These are phyloP conservation scores for Molothrus aeneus DNA, from an alignment of 2,797 vertebrate genomes.

Conservation along the genomic window DNA sequence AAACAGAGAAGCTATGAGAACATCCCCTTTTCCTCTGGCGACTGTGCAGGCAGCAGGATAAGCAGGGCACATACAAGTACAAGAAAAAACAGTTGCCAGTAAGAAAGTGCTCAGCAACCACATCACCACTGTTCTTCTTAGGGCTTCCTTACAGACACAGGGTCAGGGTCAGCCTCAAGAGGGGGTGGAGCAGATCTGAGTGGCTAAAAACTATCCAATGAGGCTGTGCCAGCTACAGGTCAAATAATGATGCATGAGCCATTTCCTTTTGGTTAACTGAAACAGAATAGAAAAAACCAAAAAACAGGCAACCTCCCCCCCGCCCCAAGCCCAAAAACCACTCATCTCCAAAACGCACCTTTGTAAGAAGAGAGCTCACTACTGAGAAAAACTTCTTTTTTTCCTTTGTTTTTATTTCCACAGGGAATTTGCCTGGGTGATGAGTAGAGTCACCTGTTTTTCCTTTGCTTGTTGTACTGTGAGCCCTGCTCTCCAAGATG, in stretches of 20 bases:
- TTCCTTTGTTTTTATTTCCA: not conserved
- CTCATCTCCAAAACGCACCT: rapidly evolving
- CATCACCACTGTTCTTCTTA: not conserved
- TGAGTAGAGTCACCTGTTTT: not conserved
- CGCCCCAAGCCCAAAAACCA: not conserved
- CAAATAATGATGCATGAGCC: not conserved
- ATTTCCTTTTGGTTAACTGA: not conserved
- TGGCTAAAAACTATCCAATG: not conserved
- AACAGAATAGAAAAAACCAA: not conserved
- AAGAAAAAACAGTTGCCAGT: not conserved
- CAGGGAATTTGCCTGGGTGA: not conserved
- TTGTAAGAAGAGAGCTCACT: not conserved
- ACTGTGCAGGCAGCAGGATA: not conserved
- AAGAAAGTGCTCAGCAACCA: not conserved
- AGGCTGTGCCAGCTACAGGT: not conserved
- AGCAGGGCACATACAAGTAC: not conserved
- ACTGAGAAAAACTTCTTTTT: not conserved
- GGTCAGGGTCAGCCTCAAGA: not conserved
- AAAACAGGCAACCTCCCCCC: not conserved
- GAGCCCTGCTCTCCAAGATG: not conserved
- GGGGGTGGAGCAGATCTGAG: not conserved
- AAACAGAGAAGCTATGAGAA: not conserved
- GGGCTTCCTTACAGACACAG: not conserved
- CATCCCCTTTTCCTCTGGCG: not conserved
- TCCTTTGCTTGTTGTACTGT: not conserved